These are phyloP conservation scores for Falco peregrinus DNA, from an alignment of 2,797 vertebrate genomes.

Conservation along the genomic window DNA sequence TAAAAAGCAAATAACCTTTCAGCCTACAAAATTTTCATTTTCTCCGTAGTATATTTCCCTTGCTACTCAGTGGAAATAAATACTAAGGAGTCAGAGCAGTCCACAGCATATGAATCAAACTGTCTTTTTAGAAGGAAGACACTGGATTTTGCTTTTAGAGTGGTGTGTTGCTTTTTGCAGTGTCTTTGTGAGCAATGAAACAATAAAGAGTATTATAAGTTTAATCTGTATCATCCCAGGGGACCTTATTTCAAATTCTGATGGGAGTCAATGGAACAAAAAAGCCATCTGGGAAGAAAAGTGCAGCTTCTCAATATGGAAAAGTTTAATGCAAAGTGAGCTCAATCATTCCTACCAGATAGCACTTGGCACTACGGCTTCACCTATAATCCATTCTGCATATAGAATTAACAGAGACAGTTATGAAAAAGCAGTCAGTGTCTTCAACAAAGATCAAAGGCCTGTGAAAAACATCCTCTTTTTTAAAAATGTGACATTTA, in stretches of 20 bases:
- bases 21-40: not conserved
- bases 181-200: constrained; percentile 26
- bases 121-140: not conserved
- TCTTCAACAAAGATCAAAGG: not conserved
- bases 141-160: not conserved
- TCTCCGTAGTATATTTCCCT: not conserved
- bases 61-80: not conserved
- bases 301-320: not conserved
- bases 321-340: constrained; percentile 33
- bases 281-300: constrained; percentile 50
- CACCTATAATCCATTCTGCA: not conserved
- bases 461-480: not conserved
- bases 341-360: not conserved
- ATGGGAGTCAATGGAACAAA: constrained; percentile 34
- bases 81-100: not conserved
- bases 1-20: not conserved
- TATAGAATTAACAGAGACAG: not conserved
- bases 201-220: constrained; percentile 29
- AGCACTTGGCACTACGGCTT: not conserved
- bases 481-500: not conserved
- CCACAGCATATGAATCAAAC: not conserved
- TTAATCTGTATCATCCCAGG: constrained; percentile 30
- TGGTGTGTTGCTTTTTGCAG: not conserved
- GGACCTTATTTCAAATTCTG: constrained; percentile 59
- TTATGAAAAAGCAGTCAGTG: not conserved